phyloP scores from a whole-genome alignment of 2,888 invertebrate species.

The Cheilosia vulpina region DNA sequence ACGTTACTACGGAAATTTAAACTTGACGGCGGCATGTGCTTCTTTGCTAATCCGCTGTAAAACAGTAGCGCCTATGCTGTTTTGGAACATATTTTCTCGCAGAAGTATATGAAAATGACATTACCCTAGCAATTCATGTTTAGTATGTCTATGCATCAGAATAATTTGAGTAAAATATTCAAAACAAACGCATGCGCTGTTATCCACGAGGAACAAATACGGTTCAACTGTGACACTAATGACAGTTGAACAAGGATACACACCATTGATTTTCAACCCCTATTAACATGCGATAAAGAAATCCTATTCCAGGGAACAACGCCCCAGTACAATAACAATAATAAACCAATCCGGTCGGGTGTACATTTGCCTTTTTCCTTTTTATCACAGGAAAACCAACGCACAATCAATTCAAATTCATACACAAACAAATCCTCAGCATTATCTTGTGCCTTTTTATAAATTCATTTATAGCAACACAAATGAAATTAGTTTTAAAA shows the following conservation, averaged over 20 bases:
- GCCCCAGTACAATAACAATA: slow-evolving; percentile 73
- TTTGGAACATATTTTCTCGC: no score
- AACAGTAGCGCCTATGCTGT: no score
- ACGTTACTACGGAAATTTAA: no score
- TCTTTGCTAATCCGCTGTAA: no score
- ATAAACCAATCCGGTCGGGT: slow-evolving; percentile 65
- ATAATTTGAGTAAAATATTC: slow-evolving; percentile 6
- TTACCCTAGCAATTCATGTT: no score
- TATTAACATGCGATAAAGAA: slow-evolving; percentile 31
- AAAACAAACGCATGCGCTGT: slow-evolving; percentile 66
- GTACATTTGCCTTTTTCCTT: slow-evolving; percentile 29
- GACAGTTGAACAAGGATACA: slow-evolving; percentile 55
- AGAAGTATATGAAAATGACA: no score
- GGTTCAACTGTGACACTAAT: slow-evolving; percentile 24
- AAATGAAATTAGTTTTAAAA: slow-evolving; percentile 40
- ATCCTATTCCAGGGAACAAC: slow-evolving; percentile 52
- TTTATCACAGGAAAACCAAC: slow-evolving; percentile 31
- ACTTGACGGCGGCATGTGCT: no score
- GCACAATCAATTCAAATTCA: slow-evolving; percentile 53
- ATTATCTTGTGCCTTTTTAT: slow-evolving; percentile 57
- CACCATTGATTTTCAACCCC: slow-evolving; percentile 59
- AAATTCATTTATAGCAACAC: slow-evolving; percentile 25
- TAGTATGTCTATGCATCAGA: no score
- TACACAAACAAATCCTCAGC: slow-evolving; percentile 39
- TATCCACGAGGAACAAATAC: background rate